Evolutionary conservation across 2,888 invertebrate species (phyloP).

Genomic region (Plemyria rubiginata): DNA sequence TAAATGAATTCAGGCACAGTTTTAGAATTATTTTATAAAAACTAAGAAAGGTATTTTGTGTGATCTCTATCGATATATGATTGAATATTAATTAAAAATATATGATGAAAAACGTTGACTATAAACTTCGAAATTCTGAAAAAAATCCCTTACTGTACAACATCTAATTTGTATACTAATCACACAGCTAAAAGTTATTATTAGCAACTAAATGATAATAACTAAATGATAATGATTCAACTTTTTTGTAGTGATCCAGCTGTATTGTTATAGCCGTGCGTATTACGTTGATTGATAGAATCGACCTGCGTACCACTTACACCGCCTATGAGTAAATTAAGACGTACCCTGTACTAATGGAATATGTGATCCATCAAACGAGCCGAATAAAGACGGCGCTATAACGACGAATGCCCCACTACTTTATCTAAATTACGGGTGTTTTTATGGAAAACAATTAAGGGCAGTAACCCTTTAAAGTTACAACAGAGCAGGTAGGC

Average conservation of each 20-base stretch:
- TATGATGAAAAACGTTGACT: too few species aligned
- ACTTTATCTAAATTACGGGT: conserved; percentile 66
- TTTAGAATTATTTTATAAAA: too few species aligned
- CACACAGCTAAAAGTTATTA: too few species aligned
- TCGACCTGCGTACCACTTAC: conserved; percentile 68
- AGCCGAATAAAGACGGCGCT: conserved; percentile 63
- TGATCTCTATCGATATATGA: too few species aligned
- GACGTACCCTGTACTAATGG: conserved; percentile 71
- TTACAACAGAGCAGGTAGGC: conserved; percentile 1
- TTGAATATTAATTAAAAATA: too few species aligned
- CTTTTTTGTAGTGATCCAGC: conserved; percentile 6
- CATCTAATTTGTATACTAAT: too few species aligned
- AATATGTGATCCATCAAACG: conserved; percentile 73
- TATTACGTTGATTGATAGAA: conserved; percentile 68
- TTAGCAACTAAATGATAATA: neutral
- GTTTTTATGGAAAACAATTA: conserved; percentile 66
- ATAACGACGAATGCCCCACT: conserved; percentile 50
- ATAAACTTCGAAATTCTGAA: too few species aligned
- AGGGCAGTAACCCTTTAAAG: conserved; percentile 47
- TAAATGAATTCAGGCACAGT: too few species aligned
- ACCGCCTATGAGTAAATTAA: conserved; percentile 69
- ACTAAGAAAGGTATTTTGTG: too few species aligned
- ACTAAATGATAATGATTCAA: too few species aligned
- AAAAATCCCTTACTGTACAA: too few species aligned
- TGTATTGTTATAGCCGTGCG: conserved; percentile 1